These are phyloP conservation scores for Galaxea fascicularis DNA, from an alignment of 92 coral and sea anemone genomes.

Conservation along the genomic window DNA sequence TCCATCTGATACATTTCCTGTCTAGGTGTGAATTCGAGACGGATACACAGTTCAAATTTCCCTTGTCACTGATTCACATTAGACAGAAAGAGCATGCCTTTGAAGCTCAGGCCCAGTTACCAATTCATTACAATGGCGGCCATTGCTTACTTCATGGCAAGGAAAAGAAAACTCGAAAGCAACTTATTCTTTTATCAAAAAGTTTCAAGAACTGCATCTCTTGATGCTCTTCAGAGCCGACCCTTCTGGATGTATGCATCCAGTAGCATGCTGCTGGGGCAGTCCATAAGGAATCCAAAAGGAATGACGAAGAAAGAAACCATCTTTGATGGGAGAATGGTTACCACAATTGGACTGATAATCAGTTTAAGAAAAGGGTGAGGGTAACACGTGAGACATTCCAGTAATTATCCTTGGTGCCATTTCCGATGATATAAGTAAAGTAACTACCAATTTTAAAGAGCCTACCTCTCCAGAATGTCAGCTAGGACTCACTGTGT, in stretches of 20 bases:
- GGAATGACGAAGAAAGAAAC: slow-evolving; percentile 42
- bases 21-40: slow-evolving; percentile 31
- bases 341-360: slow-evolving; percentile 50
- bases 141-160: slow-evolving; percentile 17
- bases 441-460: slow-evolving; percentile 43
- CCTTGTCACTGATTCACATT: slow-evolving; percentile 34
- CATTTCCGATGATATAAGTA: slow-evolving; percentile 14
- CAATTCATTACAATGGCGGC: slow-evolving; percentile 19
- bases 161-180: slow-evolving; percentile 19
- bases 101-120: too few species aligned
- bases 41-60: slow-evolving; percentile 28
- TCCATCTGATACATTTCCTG: slow-evolving; percentile 38
- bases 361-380: slow-evolving; percentile 53
- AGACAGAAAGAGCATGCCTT: slow-evolving; percentile 37
- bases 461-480: slow-evolving; percentile 17
- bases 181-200: slow-evolving; percentile 6
- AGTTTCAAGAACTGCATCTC: background rate
- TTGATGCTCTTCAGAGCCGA: background rate
- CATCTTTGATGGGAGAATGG: slow-evolving; percentile 52
- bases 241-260: slow-evolving; percentile 10
- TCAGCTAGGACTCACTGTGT: slow-evolving; percentile 39
- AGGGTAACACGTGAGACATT: slow-evolving; percentile 32
- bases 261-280: slow-evolving; percentile 18
- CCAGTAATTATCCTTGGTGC: slow-evolving; percentile 28
- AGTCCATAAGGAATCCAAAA: slow-evolving; percentile 23